Conservation (phyloP, 1,140 invertebrate genomes). For the Asobara japonica region DNA sequence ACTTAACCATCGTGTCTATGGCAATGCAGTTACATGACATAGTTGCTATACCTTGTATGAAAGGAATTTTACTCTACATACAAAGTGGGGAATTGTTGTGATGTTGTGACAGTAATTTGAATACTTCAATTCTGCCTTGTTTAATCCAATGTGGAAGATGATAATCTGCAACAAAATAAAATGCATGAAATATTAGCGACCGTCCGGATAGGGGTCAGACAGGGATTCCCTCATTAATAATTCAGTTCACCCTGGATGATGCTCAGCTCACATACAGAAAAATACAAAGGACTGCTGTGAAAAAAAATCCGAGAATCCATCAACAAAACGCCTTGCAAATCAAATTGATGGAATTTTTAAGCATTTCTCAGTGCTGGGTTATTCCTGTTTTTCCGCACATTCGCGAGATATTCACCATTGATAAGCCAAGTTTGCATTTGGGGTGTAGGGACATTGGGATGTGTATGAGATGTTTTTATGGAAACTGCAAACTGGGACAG, state of each 20-base stretch:
- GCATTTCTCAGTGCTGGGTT: not conserved
- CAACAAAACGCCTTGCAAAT: not conserved
- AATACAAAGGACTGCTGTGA: constrained; percentile 34
- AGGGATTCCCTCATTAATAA: constrained; percentile 49
- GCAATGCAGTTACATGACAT: too few relatives aligned
- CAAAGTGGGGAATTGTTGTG: too few relatives aligned
- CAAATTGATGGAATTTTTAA: not conserved
- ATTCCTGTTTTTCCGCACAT: not conserved
- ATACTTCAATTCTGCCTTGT: not conserved
- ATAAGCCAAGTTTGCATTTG: not conserved
- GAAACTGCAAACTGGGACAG: constrained; percentile 50
- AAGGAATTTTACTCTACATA: too few relatives aligned
- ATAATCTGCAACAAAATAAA: constrained; percentile 1
- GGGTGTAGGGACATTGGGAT: not conserved
- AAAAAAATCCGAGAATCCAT: not conserved
- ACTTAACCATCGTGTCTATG: too few relatives aligned
- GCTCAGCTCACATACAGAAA: constrained; percentile 43
- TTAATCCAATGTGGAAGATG: not conserved
- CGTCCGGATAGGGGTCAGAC: constrained; percentile 30
- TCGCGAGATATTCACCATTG: not conserved
- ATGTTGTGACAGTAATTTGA: not conserved
- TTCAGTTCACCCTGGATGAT: constrained; percentile 47
- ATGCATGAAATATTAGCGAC: constrained; percentile 13
- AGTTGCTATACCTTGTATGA: too few relatives aligned
- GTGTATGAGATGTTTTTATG: not conserved